phyloP scores from a whole-genome alignment of 2,113 vertebrate species.

The Pelmatolapia mariae region DNA sequence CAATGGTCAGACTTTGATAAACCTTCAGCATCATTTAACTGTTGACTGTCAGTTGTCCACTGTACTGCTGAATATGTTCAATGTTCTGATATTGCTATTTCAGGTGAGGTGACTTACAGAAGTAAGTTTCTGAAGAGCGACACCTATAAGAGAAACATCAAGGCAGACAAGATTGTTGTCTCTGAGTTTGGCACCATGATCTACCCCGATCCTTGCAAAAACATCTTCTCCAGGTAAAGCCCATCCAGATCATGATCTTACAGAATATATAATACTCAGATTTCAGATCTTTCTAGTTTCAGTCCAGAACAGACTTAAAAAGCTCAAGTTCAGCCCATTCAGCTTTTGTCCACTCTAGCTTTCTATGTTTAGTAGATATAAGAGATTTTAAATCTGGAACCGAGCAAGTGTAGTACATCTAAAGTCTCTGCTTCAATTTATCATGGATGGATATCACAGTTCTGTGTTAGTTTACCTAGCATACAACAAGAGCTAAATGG shows the following conservation, averaged over 20 bases:
- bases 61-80: neutral
- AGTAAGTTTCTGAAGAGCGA: conserved; percentile 89
- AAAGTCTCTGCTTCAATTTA: neutral
- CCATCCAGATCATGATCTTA: neutral
- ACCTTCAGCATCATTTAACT: neutral
- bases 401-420: neutral
- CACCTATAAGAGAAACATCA: conserved; percentile 79
- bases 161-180: conserved; percentile 85
- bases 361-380: neutral
- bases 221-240: conserved; percentile 88
- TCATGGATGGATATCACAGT: neutral
- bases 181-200: conserved; percentile 95
- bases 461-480: neutral
- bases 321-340: neutral
- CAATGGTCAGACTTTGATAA: conserved; percentile 69
- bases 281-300: neutral
- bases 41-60: neutral
- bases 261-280: neutral
- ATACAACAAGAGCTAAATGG: neutral
- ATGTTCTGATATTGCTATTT: neutral
- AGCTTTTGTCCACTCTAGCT: neutral
- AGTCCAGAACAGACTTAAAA: neutral
- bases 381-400: neutral
- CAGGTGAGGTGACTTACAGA: conserved; percentile 88
- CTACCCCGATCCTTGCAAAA: conserved; percentile 92